phyloP scores from a whole-genome alignment of 1,140 invertebrate genomes.

The Danaus melanippus region DNA sequence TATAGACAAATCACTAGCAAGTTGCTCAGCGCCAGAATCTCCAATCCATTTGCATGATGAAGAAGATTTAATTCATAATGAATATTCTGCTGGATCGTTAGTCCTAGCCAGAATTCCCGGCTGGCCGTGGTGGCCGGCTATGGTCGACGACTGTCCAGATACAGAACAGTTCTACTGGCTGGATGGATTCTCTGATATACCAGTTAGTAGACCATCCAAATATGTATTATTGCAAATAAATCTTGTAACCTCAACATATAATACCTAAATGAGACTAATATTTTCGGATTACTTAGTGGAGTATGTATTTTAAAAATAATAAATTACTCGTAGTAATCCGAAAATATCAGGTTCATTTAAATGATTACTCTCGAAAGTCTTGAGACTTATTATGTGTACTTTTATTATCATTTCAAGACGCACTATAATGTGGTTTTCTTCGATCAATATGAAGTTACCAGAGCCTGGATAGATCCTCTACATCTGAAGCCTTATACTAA shows the following conservation, averaged over 20 bases:
- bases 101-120: conserved; percentile 76
- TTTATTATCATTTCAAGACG: conserved; percentile 58
- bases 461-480: conserved; percentile 69
- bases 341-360: too few species aligned
- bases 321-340: too few species aligned
- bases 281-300: too few species aligned
- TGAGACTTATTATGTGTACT: too few species aligned
- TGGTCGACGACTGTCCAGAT: conserved; percentile 81
- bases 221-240: background rate
- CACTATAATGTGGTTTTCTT: conserved; percentile 78
- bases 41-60: conserved; percentile 47
- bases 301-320: too few species aligned
- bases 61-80: conserved; percentile 73
- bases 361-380: too few species aligned
- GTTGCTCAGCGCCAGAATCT: conserved; percentile 69
- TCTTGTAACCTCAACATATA: conserved; percentile 1
- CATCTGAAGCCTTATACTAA: conserved; percentile 56
- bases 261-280: background rate
- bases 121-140: conserved; percentile 82
- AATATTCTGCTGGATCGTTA: conserved; percentile 75
- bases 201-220: conserved; percentile 50
- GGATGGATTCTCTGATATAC: conserved; percentile 63
- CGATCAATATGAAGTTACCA: conserved; percentile 65
- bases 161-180: conserved; percentile 75
- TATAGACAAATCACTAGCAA: conserved; percentile 64